Conservation (phyloP, 2,113 vertebrate genomes). For the Apteryx owenii region DNA sequence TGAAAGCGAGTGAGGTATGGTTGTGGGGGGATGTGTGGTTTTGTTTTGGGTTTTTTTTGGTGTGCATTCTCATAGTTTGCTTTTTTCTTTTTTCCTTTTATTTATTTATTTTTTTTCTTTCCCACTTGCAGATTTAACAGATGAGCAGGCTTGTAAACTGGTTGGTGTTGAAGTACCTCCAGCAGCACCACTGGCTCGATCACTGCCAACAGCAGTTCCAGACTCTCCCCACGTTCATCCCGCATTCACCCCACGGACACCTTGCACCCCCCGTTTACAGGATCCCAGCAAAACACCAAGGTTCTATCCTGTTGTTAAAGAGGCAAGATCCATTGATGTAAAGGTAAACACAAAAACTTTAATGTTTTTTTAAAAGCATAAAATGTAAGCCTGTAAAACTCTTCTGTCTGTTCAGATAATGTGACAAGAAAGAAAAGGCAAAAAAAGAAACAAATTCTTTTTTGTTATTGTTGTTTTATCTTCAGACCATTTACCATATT, state of each 20-base stretch:
- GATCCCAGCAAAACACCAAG: conserved; percentile 90
- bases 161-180: conserved; percentile 58
- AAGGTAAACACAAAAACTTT: conserved; percentile 76
- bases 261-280: conserved; percentile 86
- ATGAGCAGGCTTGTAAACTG: conserved; percentile 52
- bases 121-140: conserved; percentile 10
- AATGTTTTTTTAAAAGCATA: background rate
- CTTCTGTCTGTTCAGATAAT: fast-evolving
- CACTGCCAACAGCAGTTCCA: conserved; percentile 83
- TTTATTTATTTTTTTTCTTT: background rate
- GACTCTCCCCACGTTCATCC: conserved; percentile 74
- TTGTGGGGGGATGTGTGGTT: background rate
- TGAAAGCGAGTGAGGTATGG: background rate
- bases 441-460: background rate
- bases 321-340: conserved; percentile 81
- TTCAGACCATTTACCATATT: background rate
- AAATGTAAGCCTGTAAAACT: background rate
- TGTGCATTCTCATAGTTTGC: background rate
- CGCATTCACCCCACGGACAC: conserved; percentile 77
- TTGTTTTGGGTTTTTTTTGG: background rate
- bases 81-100: background rate
- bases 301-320: conserved; percentile 96
- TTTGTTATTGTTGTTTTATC: background rate
- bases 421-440: background rate
- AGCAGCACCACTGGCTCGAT: conserved; percentile 73